Evolutionary conservation across 23 tunicate species (phyloP), one percentile per base, ranked within the genome.

Genomic region (Halocynthia aurantium): DNA sequence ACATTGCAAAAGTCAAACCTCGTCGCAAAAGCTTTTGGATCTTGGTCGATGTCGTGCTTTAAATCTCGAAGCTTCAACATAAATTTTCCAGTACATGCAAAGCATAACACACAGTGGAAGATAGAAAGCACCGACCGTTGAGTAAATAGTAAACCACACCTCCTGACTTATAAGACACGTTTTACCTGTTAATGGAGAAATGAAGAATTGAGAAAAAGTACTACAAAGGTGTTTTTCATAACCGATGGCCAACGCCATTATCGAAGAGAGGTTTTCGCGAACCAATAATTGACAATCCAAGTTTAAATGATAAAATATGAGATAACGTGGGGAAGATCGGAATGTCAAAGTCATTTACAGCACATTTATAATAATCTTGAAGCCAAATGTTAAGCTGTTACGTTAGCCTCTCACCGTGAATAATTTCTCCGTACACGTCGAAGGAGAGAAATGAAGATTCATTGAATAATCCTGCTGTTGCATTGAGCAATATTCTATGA

Each of bases 101-200:
- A 92, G 67, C 92, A 92, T 92, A 7, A 92, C 85, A 11, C 85
- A 52, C 5, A 86, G 88, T 19, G 98, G 98, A 49, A 92, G 62
- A 67, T 92, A 92, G 74, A 92, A 92, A 6, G 98, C 84, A n/a
- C 85, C 87, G 13, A 84, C 71, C 18, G 98, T 92, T 10, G 98
- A 92, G 67, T 92, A 92, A 51, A 92, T 75, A 11, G 98, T 82
- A 52, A 86, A 92, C 91, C 93, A 92, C 8, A 72, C 78, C 57
- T 92, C 93, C 52, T 92, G 98, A 80, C 93, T 92, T 62, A 92
- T 92, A 1, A 92, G 62, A 71, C 98, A 92, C 10, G 84, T 79
- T 17, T 54, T 74, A 13, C 63, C 78, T 74, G 62, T 10, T 10
- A 71, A 71, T 31, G 44, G 44, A 31, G 44, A 31, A 31, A 31